A percentile compares a stretch with the other conserved stretches of the same genome.
Evolutionary conservation across 2,113 vertebrate species (phyloP).

Genomic region (Neopipo cinnamomea): DNA sequence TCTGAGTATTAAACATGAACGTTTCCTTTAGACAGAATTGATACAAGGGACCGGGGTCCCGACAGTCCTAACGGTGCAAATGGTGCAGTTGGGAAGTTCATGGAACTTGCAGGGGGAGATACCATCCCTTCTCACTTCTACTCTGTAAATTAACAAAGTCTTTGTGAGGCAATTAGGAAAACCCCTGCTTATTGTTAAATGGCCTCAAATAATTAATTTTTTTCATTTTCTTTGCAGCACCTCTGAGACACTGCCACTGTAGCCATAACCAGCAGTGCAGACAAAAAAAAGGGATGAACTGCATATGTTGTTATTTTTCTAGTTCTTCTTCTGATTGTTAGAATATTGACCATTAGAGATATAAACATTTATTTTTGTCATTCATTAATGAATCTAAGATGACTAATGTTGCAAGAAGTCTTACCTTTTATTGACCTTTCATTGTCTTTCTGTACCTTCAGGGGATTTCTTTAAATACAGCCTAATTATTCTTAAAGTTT

Average conservation of each 20-base stretch:
- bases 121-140: not conserved
- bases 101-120: not conserved
- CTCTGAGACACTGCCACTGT: not conserved
- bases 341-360: not conserved
- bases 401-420: not conserved
- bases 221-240: not conserved
- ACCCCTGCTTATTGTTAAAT: not conserved
- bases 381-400: not conserved
- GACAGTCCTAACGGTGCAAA: not conserved
- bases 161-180: not conserved
- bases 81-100: not conserved
- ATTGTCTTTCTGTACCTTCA: not conserved
- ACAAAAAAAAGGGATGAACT: not conserved
- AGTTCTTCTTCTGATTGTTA: not conserved
- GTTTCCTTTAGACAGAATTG: not conserved
- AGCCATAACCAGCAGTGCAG: not conserved
- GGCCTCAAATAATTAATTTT: not conserved
- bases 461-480: not conserved
- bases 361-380: not conserved
- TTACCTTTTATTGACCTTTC: not conserved
- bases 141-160: not conserved
- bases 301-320: not conserved
- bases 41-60: not conserved
- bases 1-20: not conserved
- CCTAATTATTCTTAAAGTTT: not conserved